Base-by-base conservation (phyloP, 2,113 vertebrate species). In the Tringa solitaria region DNA sequence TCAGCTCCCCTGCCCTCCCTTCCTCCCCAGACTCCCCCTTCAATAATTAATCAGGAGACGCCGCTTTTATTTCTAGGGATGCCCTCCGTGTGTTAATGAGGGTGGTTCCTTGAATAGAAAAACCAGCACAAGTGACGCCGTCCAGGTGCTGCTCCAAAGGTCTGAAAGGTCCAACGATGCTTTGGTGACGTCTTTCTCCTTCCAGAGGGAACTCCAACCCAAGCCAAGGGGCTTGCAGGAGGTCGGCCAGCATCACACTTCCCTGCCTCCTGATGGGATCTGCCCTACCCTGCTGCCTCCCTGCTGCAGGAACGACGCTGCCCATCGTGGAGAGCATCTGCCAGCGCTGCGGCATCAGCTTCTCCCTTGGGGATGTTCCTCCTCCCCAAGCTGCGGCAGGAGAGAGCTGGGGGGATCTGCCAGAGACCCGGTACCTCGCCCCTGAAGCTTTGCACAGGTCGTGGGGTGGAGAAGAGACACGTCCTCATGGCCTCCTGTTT, bases 31-130 rank as follows among this genome's bases (percentile, higher is more conserved):
- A 26, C 68, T 79, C 48, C 45, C 43, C 68, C 28, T 68, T 91
- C 83, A 82, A 46, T 79, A 95, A 97, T 96, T 94, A 90, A 96
- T 94, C 81, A 77, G 74, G 59, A 85, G 56, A 32, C 0, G 41
- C 48, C 0, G 54, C 70, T 74, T 80, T 76, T 89, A 77, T 83
- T 90, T 77, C 84, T 7, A 48, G 54, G 57, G 72, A 84, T 73
- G 72, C 2, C 2, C 67, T 74, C 46, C 0, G 3, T 10, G 24
- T 30, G 37, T 53, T 87, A 78, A 87, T 3, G 63, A 89, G 77
- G 73, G 65, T 89, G 39, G 30, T 16, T 79, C 67, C 18, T 70
- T 3, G 0, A 5, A 3, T 1, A 37, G 82, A 28, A 63, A 60
- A 79, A 5, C 7, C 56, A 12, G 51, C 43, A 12, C 21, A 7